Percentiles rank a stretch among this genome's conserved stretches.
Conservation (phyloP, 2,113 vertebrate species). For the Scomber japonicus region DNA sequence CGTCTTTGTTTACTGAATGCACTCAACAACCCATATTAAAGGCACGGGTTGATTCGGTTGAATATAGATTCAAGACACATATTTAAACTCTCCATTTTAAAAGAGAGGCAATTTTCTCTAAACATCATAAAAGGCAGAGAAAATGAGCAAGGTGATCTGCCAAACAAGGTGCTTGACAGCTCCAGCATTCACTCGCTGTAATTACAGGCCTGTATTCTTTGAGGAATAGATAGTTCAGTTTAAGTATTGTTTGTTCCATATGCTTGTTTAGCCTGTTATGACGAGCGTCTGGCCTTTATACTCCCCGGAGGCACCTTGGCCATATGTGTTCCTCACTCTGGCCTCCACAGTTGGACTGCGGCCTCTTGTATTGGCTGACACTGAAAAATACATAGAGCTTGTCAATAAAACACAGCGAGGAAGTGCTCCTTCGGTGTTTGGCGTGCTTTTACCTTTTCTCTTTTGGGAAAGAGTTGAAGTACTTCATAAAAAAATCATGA, state of each 20-base stretch:
- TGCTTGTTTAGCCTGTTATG: slow-evolving; percentile 17
- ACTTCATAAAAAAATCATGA: slow-evolving; percentile 14
- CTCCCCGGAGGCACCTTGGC: not conserved
- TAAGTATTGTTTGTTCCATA: slow-evolving; percentile 14
- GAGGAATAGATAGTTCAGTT: slow-evolving; percentile 4
- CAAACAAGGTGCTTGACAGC: not conserved
- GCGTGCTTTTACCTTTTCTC: slow-evolving; percentile 14
- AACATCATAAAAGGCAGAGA: not conserved
- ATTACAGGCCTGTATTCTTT: slow-evolving; percentile 9
- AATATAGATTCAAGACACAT: slow-evolving; percentile 7
- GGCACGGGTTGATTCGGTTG: slow-evolving; percentile 1
- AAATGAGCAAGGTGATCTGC: not conserved
- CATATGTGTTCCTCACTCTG: slow-evolving; percentile 19
- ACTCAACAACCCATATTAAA: slow-evolving; percentile 13
- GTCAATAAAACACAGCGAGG: slow-evolving; percentile 3
- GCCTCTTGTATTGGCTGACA: not conserved
- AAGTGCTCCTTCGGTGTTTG: slow-evolving; percentile 3
- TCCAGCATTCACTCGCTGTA: slow-evolving; percentile 2
- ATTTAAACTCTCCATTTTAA: not conserved
- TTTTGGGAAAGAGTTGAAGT: not conserved
- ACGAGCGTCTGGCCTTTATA: slow-evolving; percentile 17
- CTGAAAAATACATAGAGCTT: slow-evolving; percentile 5
- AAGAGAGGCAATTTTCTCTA: slow-evolving; percentile 6
- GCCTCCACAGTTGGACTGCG: slow-evolving; percentile 14
- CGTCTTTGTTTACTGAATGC: slow-evolving; percentile 10